A percentile compares a stretch with the other conserved stretches of the same genome.
Evolutionary conservation across 2,888 invertebrate species (phyloP).

Genomic region (Chydorus sphaericus): DNA sequence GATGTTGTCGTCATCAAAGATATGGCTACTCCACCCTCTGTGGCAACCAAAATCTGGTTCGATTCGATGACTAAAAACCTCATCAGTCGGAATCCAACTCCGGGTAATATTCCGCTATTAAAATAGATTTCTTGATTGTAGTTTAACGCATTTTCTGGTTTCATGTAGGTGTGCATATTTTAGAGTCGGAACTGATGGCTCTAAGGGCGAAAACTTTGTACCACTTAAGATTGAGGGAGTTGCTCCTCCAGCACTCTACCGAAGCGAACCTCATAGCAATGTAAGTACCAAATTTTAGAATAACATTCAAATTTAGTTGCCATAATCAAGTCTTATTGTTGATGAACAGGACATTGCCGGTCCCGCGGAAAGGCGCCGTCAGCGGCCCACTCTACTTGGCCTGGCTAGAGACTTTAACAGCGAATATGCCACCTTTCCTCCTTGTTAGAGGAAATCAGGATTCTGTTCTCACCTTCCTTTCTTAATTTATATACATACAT

Average conservation of each 20-base stretch:
- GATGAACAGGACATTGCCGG: conserved; percentile 63
- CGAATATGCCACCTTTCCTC: conserved; percentile 55
- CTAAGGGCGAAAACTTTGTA: conserved; percentile 77
- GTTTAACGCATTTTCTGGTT: no score
- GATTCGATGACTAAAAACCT: conserved; percentile 62
- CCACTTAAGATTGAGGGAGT: conserved; percentile 74
- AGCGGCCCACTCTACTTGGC: conserved; percentile 88
- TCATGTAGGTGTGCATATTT: conserved; percentile 47
- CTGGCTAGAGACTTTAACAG: conserved; percentile 81
- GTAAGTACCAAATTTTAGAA: conserved; percentile 37
- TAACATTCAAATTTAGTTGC: background rate
- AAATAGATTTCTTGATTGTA: background rate
- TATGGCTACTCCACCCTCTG: conserved; percentile 69
- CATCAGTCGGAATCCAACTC: conserved; percentile 20
- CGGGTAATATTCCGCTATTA: background rate
- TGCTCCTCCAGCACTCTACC: conserved; percentile 62
- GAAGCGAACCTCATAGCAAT: conserved; percentile 78
- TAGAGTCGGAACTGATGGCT: conserved; percentile 62
- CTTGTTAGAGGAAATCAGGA: conserved; percentile 22
- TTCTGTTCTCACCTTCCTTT: conserved; percentile 22
- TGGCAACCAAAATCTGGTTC: conserved; percentile 61
- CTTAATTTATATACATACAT: no score
- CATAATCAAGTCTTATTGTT: conserved; percentile 15
- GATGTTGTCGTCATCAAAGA: conserved; percentile 84
- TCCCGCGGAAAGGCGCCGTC: conserved; percentile 80